Percentiles rank a stretch among this genome's conserved stretches.
These are phyloP conservation scores for Tetragonula clypearis DNA, from an alignment of 1,140 invertebrate genomes.

Conservation along the genomic window DNA sequence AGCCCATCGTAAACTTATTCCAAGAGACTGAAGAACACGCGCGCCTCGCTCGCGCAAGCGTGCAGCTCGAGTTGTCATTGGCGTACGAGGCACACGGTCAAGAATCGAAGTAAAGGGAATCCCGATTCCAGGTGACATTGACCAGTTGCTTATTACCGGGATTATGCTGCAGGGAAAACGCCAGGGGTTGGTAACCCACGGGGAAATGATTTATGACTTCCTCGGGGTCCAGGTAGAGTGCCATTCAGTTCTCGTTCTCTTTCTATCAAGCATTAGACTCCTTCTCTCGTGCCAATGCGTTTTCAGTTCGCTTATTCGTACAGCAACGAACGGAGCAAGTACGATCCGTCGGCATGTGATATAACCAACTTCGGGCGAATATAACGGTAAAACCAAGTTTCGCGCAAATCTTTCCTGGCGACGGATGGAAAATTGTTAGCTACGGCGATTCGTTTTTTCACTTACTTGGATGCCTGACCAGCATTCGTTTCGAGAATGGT, in stretches of 20 bases:
- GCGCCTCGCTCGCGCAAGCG: background rate
- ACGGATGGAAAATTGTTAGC: background rate
- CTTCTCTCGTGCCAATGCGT: conserved; percentile 63
- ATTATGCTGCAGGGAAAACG: conserved; percentile 73
- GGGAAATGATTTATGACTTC: conserved; percentile 80
- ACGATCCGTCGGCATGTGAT: background rate
- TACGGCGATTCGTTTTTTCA: background rate
- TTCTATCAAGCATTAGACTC: conserved; percentile 24
- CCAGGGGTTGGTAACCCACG: conserved; percentile 74
- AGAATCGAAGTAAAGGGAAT: background rate
- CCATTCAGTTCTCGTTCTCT: conserved; percentile 64
- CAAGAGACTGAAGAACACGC: background rate
- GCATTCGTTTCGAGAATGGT: background rate
- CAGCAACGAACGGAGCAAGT: conserved; percentile 38
- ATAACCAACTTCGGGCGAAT: background rate
- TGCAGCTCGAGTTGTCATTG: background rate
- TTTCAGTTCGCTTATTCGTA: conserved; percentile 68
- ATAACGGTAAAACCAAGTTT: no score
- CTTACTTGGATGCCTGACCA: background rate
- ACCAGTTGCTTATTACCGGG: conserved; percentile 72
- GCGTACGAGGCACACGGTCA: background rate
- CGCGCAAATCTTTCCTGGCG: background rate
- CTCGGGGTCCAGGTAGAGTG: conserved; percentile 77
- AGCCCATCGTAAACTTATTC: background rate
- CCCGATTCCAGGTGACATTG: conserved; percentile 77